These are phyloP conservation scores for Aricia agestis DNA, from an alignment of 1,140 invertebrate genomes.

Conservation along the genomic window DNA sequence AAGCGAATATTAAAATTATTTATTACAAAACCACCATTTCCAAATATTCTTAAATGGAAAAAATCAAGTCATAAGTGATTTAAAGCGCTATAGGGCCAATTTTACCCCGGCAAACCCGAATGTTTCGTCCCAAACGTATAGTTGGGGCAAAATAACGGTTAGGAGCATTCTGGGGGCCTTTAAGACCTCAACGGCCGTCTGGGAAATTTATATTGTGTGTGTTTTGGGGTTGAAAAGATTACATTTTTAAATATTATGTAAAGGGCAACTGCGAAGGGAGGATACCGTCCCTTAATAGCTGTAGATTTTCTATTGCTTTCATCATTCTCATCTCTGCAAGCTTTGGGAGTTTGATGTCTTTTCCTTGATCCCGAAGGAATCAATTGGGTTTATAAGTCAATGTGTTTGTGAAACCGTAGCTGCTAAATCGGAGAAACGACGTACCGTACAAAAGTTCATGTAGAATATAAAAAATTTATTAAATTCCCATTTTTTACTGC, in stretches of 20 bases:
- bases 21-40: too few relatives aligned
- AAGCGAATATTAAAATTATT: too few relatives aligned
- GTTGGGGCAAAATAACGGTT: neutral
- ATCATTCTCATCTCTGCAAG: too few relatives aligned
- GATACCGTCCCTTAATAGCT: neutral
- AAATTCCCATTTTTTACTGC: too few relatives aligned
- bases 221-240: neutral
- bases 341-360: too few relatives aligned
- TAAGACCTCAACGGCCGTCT: neutral
- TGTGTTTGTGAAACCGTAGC: too few relatives aligned
- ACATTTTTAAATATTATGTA: slow-evolving; percentile 4
- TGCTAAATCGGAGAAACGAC: too few relatives aligned
- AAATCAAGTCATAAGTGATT: neutral
- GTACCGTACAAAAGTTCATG: too few relatives aligned
- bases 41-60: too few relatives aligned
- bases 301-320: neutral
- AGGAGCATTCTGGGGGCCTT: neutral
- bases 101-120: neutral
- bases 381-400: too few relatives aligned
- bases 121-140: neutral
- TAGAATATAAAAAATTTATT: too few relatives aligned
- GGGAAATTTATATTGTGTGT: neutral
- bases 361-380: too few relatives aligned
- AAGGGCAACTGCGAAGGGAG: neutral
- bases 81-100: neutral